Base-by-base conservation (phyloP, 2,888 invertebrate species). In the Eristalis tenax region DNA sequence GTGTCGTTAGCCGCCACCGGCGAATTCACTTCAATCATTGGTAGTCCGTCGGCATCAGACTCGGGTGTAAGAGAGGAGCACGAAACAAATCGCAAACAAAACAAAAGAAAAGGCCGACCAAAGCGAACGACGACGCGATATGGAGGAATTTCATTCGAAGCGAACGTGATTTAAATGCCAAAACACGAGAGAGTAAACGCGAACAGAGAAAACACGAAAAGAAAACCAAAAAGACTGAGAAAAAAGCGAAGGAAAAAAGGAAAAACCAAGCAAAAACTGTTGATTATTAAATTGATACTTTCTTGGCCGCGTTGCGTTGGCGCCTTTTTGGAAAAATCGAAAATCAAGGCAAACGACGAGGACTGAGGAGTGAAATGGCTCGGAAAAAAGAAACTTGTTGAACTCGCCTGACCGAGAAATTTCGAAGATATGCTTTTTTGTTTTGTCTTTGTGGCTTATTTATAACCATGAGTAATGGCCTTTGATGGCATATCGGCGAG, bases 161-260 rank as follows among this genome's bases (percentile, higher is more conserved):
- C 63, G 35, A 65, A 80, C 80, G 80, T 80, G 80, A 73, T 74
- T 73, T 61, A 23, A 73, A 80, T 73, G 70, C 66, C 66, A 80
- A 80, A 70, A 38, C 13, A 59, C 59, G 59, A 23, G 26, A 23
- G 38, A 50, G 50, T 18, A 10, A 56, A 6, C 35, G 56, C 64
- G 57, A 56, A 64, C 23, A 23, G 63, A 78, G 56, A 78, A 18
- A 35, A 77, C n/a, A 23, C 32, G 35, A 56, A 63, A 23, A 13
- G 22, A 32, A 66, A 65, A 38, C 3, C 15, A 40, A 15, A 15
- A 23, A n/a, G 4, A 56, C 28, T 22, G 35, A 57, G 66, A 68
- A 69, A 69, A 63, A 77, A 6, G 4, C 28, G 28, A 28, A 28
- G 4, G 26, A 26, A 26, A 26, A 5, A 77, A 43, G 13, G 18